These are phyloP conservation scores for Nothobranchius kuhntae DNA, from an alignment of 2,113 vertebrate species.

Conservation along the genomic window DNA sequence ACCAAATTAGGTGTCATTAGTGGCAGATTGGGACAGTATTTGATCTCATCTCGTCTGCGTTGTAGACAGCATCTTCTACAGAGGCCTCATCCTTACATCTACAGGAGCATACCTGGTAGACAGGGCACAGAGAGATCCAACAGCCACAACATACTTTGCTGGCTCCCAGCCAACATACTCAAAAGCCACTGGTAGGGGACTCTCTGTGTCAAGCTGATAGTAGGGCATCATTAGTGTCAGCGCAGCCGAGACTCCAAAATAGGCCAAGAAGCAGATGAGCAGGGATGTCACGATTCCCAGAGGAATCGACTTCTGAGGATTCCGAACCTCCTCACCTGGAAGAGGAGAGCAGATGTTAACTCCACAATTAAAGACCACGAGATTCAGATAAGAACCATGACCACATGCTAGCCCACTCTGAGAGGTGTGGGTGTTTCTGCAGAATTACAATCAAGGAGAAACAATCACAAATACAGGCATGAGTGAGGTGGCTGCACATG, in stretches of 20 bases:
- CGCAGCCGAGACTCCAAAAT: slow-evolving; percentile 67
- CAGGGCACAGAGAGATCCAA: slow-evolving; percentile 69
- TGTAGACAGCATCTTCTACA: too few relatives aligned
- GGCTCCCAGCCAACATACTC: slow-evolving; percentile 57
- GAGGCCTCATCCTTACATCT: neutral
- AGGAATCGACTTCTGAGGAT: slow-evolving; percentile 66
- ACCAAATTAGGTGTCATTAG: neutral
- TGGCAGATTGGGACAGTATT: too few relatives aligned
- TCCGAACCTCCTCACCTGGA: slow-evolving; percentile 68
- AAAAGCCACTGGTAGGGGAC: slow-evolving; percentile 68
- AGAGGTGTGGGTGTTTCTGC: too few relatives aligned
- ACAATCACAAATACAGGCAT: too few relatives aligned
- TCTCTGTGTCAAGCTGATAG: slow-evolving; percentile 52
- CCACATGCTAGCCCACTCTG: too few relatives aligned
- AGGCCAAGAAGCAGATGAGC: slow-evolving; percentile 67
- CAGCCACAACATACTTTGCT: slow-evolving; percentile 65
- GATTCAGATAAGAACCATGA: neutral
- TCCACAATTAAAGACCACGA: neutral
- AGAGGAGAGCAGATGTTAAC: neutral
- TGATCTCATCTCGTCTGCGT: too few relatives aligned
- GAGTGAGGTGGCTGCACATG: too few relatives aligned
- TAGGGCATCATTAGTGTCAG: slow-evolving; percentile 72
- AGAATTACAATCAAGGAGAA: too few relatives aligned
- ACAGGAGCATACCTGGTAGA: slow-evolving; percentile 46
- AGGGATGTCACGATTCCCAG: slow-evolving; percentile 61